phyloP scores from a whole-genome alignment of 2,113 vertebrate genomes.

The Rhipidura dahli region DNA sequence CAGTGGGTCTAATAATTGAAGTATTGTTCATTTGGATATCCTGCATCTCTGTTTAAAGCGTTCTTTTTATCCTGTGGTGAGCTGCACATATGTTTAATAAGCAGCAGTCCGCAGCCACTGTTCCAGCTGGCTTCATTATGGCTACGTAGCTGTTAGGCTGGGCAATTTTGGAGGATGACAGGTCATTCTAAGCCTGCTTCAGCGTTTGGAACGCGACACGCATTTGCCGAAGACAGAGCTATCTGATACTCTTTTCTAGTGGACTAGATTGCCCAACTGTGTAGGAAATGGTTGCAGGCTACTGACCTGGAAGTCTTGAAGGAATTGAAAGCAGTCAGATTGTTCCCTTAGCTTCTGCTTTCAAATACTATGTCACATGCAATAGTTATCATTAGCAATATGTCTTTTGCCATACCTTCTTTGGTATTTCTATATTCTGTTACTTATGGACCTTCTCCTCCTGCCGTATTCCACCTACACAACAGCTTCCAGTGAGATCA shows the following conservation, averaged over 20 bases:
- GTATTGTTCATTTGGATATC: not conserved
- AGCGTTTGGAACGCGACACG: not conserved
- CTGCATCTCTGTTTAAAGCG: constrained; percentile 12
- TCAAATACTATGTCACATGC: not conserved
- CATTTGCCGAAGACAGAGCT: not conserved
- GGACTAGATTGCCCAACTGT: not conserved
- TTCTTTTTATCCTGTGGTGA: not conserved
- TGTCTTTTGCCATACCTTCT: not conserved
- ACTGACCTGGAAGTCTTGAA: not conserved
- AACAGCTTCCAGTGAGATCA: not conserved
- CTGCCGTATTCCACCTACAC: not conserved
- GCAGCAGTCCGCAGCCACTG: not conserved
- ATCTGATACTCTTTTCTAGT: not conserved
- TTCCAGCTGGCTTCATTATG: not conserved
- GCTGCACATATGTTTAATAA: constrained; percentile 15
- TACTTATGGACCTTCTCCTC: not conserved
- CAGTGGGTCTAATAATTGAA: not conserved
- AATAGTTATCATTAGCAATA: not conserved
- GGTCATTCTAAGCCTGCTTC: not conserved
- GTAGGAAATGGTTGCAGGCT: not conserved
- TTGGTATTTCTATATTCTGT: not conserved
- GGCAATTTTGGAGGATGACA: not conserved
- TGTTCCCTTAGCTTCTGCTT: not conserved
- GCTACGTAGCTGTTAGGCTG: not conserved
- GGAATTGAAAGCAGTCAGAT: not conserved